Evolutionary conservation across 2,797 vertebrate genomes (phyloP).

Genomic region (Hozukius guyotensis): DNA sequence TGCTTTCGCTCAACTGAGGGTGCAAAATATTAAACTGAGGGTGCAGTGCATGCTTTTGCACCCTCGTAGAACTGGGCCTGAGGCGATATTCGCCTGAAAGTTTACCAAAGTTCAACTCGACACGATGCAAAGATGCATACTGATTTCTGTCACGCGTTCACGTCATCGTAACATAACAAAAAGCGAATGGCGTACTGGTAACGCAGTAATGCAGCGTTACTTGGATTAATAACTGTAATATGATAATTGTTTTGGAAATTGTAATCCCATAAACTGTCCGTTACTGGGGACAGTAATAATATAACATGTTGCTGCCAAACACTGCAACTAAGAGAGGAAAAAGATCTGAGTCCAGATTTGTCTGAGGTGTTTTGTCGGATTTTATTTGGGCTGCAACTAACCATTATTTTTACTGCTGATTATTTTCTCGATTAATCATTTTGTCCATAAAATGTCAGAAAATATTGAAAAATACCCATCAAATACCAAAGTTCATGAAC

Average conservation of each 20-base stretch:
- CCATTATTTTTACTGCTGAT: too few species aligned
- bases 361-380: neutral
- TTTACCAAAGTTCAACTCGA: neutral
- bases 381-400: too few species aligned
- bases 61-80: neutral
- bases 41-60: too few species aligned
- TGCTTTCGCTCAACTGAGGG: neutral
- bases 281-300: neutral
- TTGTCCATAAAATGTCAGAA: neutral
- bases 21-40: too few species aligned
- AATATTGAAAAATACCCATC: neutral
- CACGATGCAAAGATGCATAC: neutral
- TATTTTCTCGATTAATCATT: too few species aligned
- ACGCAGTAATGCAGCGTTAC: too few species aligned
- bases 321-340: neutral
- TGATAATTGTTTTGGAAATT: neutral
- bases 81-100: neutral
- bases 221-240: too few species aligned
- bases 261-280: neutral
- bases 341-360: neutral
- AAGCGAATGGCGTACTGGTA: neutral
- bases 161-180: neutral
- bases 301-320: neutral
- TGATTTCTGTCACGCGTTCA: too few species aligned
- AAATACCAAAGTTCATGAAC: neutral